Conservation (phyloP, 2,797 vertebrate species). For the Tadarida brasiliensis region DNA sequence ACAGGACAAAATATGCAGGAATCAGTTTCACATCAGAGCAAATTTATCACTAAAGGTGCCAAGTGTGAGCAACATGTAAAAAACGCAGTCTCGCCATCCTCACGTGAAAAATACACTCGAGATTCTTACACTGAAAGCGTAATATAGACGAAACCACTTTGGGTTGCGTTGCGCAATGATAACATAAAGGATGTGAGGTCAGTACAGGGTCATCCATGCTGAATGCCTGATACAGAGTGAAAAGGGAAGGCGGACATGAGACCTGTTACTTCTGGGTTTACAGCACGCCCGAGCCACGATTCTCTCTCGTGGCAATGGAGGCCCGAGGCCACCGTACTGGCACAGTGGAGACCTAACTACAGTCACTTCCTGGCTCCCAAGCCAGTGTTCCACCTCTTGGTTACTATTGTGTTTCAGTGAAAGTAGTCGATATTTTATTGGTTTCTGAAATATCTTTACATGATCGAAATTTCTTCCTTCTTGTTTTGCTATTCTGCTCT, state of each 20-base stretch:
- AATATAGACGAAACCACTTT: background rate
- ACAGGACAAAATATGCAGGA: background rate
- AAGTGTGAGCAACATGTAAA: background rate
- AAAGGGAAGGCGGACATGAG: background rate
- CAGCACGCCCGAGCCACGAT: background rate
- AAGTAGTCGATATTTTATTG: background rate
- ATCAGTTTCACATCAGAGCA: background rate
- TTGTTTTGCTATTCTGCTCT: background rate
- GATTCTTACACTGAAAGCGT: background rate
- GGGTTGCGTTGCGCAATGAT: background rate
- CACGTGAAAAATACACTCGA: background rate
- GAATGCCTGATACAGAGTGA: background rate
- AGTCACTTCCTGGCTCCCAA: background rate
- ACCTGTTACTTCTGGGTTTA: background rate
- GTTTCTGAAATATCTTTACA: conserved; percentile 3
- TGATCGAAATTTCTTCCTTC: background rate
- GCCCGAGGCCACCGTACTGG: background rate
- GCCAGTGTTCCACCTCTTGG: background rate
- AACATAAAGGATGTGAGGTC: background rate
- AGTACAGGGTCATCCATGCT: background rate
- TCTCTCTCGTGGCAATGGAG: background rate
- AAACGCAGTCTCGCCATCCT: background rate
- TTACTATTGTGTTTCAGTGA: background rate
- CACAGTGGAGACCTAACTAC: background rate
- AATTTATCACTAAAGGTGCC: background rate